Conservation (phyloP, 1,140 invertebrate species). For the Trichonephila clavipes region DNA sequence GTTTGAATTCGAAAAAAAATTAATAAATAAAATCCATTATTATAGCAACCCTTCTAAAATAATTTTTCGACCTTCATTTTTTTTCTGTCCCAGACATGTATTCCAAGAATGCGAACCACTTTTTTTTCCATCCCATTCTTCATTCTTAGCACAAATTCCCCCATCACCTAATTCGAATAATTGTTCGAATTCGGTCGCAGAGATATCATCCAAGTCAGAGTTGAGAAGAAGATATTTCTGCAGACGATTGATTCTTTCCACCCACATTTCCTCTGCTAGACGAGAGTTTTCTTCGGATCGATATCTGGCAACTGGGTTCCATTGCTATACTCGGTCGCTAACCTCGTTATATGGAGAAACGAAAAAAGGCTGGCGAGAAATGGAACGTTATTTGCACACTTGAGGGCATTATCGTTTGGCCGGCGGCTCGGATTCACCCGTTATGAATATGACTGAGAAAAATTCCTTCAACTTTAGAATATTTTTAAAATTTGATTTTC, state of each 20-base stretch:
- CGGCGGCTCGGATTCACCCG: neutral
- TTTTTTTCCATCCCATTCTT: neutral
- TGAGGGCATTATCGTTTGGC: constrained; percentile 42
- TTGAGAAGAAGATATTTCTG: neutral
- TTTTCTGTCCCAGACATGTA: neutral
- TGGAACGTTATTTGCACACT: constrained; percentile 51
- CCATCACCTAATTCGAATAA: neutral
- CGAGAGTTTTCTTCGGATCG: neutral
- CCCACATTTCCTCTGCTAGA: neutral
- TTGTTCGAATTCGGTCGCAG: neutral
- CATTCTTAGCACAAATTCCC: neutral
- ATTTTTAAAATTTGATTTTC: neutral
- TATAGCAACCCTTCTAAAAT: too few relatives aligned
- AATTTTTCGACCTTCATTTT: neutral
- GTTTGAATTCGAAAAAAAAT: neutral
- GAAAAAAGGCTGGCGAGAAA: constrained; percentile 25
- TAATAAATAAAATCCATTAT: too few relatives aligned
- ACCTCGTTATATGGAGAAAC: constrained; percentile 35
- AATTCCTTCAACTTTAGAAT: neutral
- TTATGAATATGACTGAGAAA: neutral
- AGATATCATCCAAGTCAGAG: neutral
- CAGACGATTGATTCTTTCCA: constrained; percentile 30
- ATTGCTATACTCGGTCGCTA: constrained; percentile 44
- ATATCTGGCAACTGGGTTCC: constrained; percentile 42
- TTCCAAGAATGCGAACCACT: neutral